Percentiles rank a stretch among this genome's conserved stretches.
phyloP scores from a whole-genome alignment of 2,888 invertebrate species.

The Drosophila emarginata region DNA sequence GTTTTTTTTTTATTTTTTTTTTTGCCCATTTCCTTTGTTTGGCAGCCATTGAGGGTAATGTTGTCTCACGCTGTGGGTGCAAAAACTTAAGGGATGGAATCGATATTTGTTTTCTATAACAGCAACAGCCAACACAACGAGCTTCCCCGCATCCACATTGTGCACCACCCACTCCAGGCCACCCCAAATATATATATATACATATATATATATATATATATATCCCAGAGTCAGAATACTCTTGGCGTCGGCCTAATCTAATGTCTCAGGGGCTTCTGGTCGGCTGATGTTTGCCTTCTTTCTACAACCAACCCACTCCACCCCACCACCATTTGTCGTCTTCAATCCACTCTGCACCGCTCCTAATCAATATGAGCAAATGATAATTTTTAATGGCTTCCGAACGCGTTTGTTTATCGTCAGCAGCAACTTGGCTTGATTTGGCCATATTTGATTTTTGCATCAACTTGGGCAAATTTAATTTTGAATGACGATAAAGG shows the following conservation, averaged over 20 bases:
- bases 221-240: background rate
- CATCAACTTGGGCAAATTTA: slow-evolving; percentile 64
- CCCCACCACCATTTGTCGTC: no score
- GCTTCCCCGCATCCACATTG: slow-evolving; percentile 19
- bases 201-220: no score
- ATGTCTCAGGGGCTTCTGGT: slow-evolving; percentile 65
- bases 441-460: slow-evolving; percentile 68
- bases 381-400: slow-evolving; percentile 80
- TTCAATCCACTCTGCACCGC: background rate
- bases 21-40: slow-evolving; percentile 74
- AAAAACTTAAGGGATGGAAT: slow-evolving; percentile 75
- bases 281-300: slow-evolving; percentile 2
- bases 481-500: slow-evolving; percentile 55
- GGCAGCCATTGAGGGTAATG: slow-evolving; percentile 74
- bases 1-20: slow-evolving; percentile 46
- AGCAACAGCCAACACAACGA: slow-evolving; percentile 44
- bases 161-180: slow-evolving; percentile 31
- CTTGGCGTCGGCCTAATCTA: slow-evolving; percentile 64
- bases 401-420: slow-evolving; percentile 76
- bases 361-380: slow-evolving; percentile 75
- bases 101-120: slow-evolving; percentile 76
- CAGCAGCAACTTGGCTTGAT: slow-evolving; percentile 67
- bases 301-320: background rate
- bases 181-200: background rate
- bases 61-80: slow-evolving; percentile 58